Base-by-base conservation (phyloP, 1,140 invertebrate species). In the Lepidostoma basale region DNA sequence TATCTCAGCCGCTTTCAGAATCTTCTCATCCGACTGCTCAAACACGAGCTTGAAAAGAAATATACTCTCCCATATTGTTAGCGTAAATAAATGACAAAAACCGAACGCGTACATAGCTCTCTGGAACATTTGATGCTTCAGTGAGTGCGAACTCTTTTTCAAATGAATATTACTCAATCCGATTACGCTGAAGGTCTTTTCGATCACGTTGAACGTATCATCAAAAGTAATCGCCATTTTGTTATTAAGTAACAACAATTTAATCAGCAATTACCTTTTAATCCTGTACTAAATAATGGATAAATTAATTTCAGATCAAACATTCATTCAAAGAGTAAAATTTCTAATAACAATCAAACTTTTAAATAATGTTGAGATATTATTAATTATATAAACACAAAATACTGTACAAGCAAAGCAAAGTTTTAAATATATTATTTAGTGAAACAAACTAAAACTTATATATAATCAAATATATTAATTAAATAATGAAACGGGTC, bases 91-190 rank as follows among this genome's bases (percentile, higher is more conserved):
- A 30, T 70, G 33, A 22, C 58, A 23, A 18, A 58, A 66, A 20
- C 56, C 68, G 8, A 66, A 22, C 1, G 54, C 18, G 25, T 36
- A 70, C 16, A 70, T 49, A 14, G 42, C 18, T 23, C 56, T 40
- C 18, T 70, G 68, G 4, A 70, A n/a, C 6, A 44, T 30, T 9
- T 49, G 42, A 25, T 28, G 49, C 45, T 14, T 26, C n/a, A 28
- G 30, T 12, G 30, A 28, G 12, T 60, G n/a, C 5, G 49, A 45
- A 20, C 14, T 54, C 26, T 64, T 49, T 18, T 54, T 58, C 25
- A 65, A 45, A 30, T 70, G 28, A 12, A 70, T 66, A 3, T 52
- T 45, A 25, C 44, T 62, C 56, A 70, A 30, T 39, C 68, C 68
- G 16, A 62, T 36, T 3, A 70, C 26, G 5, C 18, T 28, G n/a